Percentiles rank a stretch among this genome's conserved stretches.
Conservation (phyloP, 1,140 invertebrate species). For the Lepidurus apus region DNA sequence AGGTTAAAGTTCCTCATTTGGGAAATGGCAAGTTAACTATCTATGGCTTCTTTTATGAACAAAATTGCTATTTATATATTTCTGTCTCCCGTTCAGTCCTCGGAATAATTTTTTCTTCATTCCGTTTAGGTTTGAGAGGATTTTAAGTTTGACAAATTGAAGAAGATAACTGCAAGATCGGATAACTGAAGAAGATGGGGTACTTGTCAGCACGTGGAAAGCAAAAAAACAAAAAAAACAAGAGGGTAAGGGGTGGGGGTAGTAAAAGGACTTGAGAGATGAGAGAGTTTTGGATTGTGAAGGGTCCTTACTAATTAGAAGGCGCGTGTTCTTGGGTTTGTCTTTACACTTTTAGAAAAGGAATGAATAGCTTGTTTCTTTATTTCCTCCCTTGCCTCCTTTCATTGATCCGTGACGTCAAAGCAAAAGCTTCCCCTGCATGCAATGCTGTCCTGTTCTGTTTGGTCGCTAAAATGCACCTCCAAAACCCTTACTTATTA, state of each 20-base stretch:
- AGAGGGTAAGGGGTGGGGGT: background rate
- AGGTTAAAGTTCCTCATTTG: too few relatives aligned
- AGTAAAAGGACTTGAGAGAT: too few relatives aligned
- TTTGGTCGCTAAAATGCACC: background rate
- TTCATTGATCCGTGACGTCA: slow-evolving; percentile 4
- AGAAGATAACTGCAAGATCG: too few relatives aligned
- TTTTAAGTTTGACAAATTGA: too few relatives aligned
- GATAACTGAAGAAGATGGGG: too few relatives aligned
- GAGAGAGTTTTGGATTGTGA: too few relatives aligned
- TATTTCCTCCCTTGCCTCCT: background rate
- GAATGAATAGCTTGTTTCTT: background rate
- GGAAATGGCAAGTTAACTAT: too few relatives aligned
- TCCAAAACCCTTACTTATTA: background rate
- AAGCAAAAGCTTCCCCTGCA: background rate
- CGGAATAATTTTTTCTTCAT: too few relatives aligned
- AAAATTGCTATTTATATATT: too few relatives aligned
- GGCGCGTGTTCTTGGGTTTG: background rate
- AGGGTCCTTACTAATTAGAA: background rate
- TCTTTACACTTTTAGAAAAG: background rate
- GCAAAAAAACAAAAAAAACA: background rate
- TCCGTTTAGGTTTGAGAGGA: too few relatives aligned
- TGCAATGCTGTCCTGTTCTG: background rate
- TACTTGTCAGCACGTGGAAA: background rate
- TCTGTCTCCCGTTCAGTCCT: too few relatives aligned
- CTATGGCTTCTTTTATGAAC: too few relatives aligned